Base-by-base conservation (phyloP, 2,888 invertebrate species). In the Mactromeris polynyma region DNA sequence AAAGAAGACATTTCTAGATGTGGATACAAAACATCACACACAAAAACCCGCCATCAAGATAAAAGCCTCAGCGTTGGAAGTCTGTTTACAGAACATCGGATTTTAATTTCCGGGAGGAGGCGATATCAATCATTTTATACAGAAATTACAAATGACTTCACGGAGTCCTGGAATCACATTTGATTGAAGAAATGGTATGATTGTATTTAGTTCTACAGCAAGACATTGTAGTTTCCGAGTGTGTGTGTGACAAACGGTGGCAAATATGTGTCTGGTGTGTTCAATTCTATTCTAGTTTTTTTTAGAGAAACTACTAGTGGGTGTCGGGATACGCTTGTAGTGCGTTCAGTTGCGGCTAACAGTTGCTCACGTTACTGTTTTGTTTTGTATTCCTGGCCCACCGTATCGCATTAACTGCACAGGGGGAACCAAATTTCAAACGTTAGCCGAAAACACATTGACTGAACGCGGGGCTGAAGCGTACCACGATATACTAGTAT, bases 71-170 rank as follows among this genome's bases (percentile, higher is more conserved):
- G 14, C 21, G 46, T 46, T 51, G 31, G 0, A 36, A 42, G 80
- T 51, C 80, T 80, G 51, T 80, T 80, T 42, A 80, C 80, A 46
- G 46, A 80, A 46, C 2, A 46, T n/a, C 31, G 51, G 80, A 19
- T 80, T 80, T 80, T 80, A 80, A 80, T 80, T 80, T 80, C 80
- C 80, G 80, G 80, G 46, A 80, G 31, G 31, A 51, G 40, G 79
- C 79, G 46, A 80, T 80, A 80, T 46, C 80, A 80, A 80, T 80
- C 42, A 80, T 80, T 46, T 42, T 51, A 46, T 80, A 51, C 80
- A 58, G 80, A 31, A 17, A 80, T 80, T 80, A 80, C 38, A 80
- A 80, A 80, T 51, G 58, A 58, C 58, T 58, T 58, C 26, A n/a
- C 58, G 4, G 26, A 58, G 26, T 26, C 58, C 26, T 21, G 26